phyloP scores from a whole-genome alignment of 2,113 vertebrate species.

The Sphaerodactylus townsendi region DNA sequence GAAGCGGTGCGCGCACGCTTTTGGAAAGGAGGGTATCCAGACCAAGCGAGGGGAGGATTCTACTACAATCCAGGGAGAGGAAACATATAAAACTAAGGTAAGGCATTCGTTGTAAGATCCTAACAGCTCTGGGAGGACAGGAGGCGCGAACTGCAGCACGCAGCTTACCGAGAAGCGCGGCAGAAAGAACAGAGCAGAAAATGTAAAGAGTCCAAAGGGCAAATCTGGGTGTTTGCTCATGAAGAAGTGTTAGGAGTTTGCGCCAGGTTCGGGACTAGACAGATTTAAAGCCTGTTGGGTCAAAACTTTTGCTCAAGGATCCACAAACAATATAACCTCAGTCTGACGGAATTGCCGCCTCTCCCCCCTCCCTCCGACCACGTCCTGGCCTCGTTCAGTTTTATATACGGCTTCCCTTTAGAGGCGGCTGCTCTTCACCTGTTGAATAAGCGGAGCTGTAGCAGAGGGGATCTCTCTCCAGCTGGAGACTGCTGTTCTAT shows the following conservation, averaged over 20 bases:
- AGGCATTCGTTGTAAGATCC: slow-evolving; percentile 35
- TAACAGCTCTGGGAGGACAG: not conserved
- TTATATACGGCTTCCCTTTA: not conserved
- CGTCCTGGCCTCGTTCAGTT: not conserved
- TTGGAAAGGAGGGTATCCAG: slow-evolving; percentile 20
- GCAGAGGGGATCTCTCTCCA: slow-evolving; percentile 45
- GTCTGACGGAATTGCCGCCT: not conserved
- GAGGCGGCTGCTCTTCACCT: slow-evolving; percentile 42
- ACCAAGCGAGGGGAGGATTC: slow-evolving; percentile 28
- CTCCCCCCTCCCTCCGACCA: not conserved
- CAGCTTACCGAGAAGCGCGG: not conserved
- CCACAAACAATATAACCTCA: not conserved
- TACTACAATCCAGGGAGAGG: slow-evolving; percentile 26
- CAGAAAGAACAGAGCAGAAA: not conserved
- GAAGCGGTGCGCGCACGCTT: not conserved
- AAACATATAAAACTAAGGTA: slow-evolving; percentile 49
- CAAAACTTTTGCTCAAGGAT: slow-evolving; percentile 42
- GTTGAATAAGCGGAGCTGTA: slow-evolving; percentile 36
- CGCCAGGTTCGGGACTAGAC: slow-evolving; percentile 21
- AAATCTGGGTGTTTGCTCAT: slow-evolving; percentile 4
- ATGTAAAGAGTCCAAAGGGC: not conserved
- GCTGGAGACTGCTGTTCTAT: slow-evolving; percentile 47
- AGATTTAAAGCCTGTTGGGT: slow-evolving; percentile 26
- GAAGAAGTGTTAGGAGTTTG: slow-evolving; percentile 15
- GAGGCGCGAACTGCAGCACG: not conserved